phyloP scores from a whole-genome alignment of 2,797 vertebrate species.

The Poeciliopsis turneri region DNA sequence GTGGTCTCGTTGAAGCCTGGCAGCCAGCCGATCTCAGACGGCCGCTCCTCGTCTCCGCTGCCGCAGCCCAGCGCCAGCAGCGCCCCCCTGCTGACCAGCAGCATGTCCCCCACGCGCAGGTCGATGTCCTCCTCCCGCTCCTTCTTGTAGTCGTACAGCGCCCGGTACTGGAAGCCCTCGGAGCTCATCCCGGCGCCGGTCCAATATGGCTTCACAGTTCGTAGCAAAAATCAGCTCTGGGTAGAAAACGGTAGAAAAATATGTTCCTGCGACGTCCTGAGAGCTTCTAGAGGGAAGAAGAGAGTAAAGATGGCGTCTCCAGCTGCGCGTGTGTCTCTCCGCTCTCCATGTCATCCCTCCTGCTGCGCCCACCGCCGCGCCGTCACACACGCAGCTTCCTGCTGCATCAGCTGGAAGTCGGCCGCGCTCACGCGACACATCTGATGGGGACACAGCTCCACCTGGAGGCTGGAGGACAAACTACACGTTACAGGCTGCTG shows the following conservation, averaged over 20 bases:
- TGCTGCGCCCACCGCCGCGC: constrained; percentile 42
- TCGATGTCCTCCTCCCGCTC: constrained; percentile 92
- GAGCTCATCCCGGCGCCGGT: constrained; percentile 81
- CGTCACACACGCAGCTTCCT: constrained; percentile 19
- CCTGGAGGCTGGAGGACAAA: constrained; percentile 30
- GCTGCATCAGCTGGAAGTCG: constrained; percentile 66
- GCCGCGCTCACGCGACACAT: constrained; percentile 64
- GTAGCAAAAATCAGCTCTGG: constrained; percentile 26
- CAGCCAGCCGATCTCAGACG: constrained; percentile 92
- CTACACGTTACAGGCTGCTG: too few relatives aligned
- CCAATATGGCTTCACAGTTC: constrained; percentile 40
- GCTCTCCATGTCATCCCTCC: constrained; percentile 74
- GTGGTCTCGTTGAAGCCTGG: constrained; percentile 92
- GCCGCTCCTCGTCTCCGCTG: constrained; percentile 86
- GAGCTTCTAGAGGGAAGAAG: constrained; percentile 33
- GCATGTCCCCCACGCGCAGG: constrained; percentile 86
- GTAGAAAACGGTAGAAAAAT: constrained; percentile 44
- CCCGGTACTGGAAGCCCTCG: constrained; percentile 91
- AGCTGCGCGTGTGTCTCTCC: constrained; percentile 55
- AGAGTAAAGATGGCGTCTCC: constrained; percentile 29
- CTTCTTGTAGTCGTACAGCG: constrained; percentile 92
- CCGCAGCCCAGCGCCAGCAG: constrained; percentile 86
- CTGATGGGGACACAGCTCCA: constrained; percentile 41
- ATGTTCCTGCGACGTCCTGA: constrained; percentile 44
- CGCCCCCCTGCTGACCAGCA: constrained; percentile 89